Conservation (phyloP, 2,113 vertebrate species). For the Ageneiosus marmoratus region DNA sequence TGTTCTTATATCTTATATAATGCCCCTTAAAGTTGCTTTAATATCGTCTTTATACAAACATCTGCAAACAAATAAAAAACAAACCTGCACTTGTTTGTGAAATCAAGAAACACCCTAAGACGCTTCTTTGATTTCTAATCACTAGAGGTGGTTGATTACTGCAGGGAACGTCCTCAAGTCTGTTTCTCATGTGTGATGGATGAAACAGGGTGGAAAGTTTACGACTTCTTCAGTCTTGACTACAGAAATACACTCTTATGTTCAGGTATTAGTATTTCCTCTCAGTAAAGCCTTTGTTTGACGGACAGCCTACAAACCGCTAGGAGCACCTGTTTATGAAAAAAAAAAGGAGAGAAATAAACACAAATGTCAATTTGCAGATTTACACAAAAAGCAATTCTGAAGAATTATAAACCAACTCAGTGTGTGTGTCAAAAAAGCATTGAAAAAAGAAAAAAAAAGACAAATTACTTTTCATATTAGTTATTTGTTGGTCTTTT, state of each 20-base stretch:
- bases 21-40: constrained; percentile 79
- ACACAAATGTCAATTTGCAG: background rate
- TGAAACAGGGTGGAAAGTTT: background rate
- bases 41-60: constrained; percentile 22
- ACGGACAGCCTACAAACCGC: background rate
- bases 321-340: background rate
- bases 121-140: constrained; percentile 38
- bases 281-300: background rate
- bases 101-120: constrained; percentile 52
- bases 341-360: background rate
- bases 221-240: background rate
- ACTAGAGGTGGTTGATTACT: constrained; percentile 6
- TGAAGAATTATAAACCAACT: background rate
- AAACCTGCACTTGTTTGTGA: constrained; percentile 51
- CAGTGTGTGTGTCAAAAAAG: background rate
- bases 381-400: background rate
- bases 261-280: background rate
- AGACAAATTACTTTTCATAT: constrained; percentile 6
- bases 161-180: background rate
- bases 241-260: background rate
- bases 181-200: background rate
- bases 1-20: background rate
- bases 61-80: background rate
- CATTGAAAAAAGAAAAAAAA: background rate
- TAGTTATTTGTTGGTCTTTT: background rate